phyloP scores from a whole-genome alignment of 2,797 vertebrate genomes.

The Falco biarmicus region DNA sequence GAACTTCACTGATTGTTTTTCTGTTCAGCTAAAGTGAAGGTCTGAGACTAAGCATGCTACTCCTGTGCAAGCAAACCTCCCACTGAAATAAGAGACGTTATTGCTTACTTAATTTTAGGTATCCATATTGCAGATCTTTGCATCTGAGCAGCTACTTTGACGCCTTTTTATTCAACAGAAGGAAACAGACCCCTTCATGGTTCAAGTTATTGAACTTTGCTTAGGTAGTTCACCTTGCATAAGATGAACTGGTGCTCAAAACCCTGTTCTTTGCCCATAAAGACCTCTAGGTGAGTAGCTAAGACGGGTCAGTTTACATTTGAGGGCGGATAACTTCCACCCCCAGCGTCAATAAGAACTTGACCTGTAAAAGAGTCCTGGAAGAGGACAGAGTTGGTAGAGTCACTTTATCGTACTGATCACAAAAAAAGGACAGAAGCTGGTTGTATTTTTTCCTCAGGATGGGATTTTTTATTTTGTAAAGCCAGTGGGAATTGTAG shows the following conservation, averaged over 20 bases:
- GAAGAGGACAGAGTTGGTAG: background rate
- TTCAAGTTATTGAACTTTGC: background rate
- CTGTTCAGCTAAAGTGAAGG: background rate
- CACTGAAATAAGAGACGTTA: background rate
- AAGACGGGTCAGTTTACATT: background rate
- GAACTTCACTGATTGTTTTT: background rate
- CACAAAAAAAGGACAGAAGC: background rate
- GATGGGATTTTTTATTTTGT: background rate
- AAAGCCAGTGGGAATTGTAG: background rate
- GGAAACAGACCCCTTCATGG: background rate
- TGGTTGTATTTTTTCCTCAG: background rate
- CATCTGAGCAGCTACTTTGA: background rate
- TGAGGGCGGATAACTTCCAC: background rate
- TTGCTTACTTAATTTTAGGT: background rate
- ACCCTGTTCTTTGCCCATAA: background rate
- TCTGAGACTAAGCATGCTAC: background rate
- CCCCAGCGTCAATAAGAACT: background rate
- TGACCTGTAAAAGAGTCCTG: background rate
- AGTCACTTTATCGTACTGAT: background rate
- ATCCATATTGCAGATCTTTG: background rate
- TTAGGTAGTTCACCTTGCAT: background rate
- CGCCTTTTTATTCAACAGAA: background rate
- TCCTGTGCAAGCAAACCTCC: background rate
- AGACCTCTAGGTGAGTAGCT: background rate
- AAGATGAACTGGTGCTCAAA: background rate